Percentiles rank a stretch among this genome's conserved stretches.
Evolutionary conservation across 2,888 invertebrate genomes (phyloP).

Genomic region (Hypercompe scribonia): DNA sequence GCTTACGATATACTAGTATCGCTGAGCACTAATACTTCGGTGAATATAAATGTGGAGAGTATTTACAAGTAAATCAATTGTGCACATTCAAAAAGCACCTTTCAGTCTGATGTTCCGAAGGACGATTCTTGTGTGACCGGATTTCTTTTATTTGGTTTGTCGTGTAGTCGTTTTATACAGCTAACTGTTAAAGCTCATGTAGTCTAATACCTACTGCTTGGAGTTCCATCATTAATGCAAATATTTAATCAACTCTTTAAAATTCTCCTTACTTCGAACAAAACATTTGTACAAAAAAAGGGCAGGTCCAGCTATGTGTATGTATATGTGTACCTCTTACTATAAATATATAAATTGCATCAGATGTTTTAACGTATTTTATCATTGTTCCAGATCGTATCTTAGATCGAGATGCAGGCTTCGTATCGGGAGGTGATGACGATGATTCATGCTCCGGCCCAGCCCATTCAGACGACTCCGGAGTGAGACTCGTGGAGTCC

Average conservation of each 20-base stretch:
- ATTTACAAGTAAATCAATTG: neutral
- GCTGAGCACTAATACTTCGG: neutral
- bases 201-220: neutral
- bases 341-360: neutral
- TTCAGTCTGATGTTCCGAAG: neutral
- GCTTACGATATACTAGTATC: slow-evolving; percentile 24
- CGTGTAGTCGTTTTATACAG: neutral
- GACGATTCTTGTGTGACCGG: neutral
- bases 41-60: neutral
- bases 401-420: slow-evolving; percentile 89
- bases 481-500: slow-evolving; percentile 76
- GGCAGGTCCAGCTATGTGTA: neutral
- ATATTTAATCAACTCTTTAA: neutral
- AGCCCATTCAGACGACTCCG: slow-evolving; percentile 84
- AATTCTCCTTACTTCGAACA: neutral
- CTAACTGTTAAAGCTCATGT: neutral
- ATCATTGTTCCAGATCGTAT: slow-evolving; percentile 85
- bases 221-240: neutral
- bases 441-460: slow-evolving; percentile 87
- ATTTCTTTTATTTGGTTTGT: neutral
- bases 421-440: slow-evolving; percentile 91
- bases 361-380: slow-evolving; percentile 14
- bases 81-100: neutral
- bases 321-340: neutral
- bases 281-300: neutral